These are phyloP conservation scores for Theropithecus gelada DNA, from an alignment of 2,113 vertebrate species.

Conservation along the genomic window DNA sequence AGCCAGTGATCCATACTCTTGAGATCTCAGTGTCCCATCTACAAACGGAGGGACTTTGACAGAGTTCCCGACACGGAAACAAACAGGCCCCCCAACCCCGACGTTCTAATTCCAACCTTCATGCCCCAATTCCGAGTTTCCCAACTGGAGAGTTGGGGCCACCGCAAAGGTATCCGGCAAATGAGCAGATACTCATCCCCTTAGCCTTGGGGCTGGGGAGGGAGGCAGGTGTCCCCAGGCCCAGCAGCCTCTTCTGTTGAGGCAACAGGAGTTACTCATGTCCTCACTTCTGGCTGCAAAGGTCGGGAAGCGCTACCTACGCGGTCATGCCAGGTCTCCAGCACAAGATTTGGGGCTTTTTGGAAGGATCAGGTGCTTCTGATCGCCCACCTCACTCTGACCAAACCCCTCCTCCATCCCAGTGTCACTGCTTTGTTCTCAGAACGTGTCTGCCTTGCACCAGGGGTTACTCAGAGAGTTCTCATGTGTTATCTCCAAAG, in stretches of 20 bases:
- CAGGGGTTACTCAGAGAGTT: not conserved
- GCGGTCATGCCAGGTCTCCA: not conserved
- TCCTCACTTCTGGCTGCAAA: too few species aligned
- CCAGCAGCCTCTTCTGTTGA: not conserved
- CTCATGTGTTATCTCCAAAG: not conserved
- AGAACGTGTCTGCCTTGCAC: not conserved
- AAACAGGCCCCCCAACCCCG: not conserved
- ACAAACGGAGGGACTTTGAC: not conserved
- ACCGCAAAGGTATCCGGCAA: not conserved
- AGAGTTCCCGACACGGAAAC: not conserved
- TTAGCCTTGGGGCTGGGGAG: not conserved
- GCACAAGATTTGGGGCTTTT: not conserved
- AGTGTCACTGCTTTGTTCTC: not conserved
- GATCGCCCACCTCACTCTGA: not conserved
- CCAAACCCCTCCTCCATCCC: not conserved
- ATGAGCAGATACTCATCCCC: too few species aligned
- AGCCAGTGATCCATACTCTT: not conserved
- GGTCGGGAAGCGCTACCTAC: not conserved
- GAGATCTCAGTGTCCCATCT: not conserved
- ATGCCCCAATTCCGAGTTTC: not conserved
- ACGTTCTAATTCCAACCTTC: not conserved
- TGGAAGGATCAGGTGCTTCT: not conserved
- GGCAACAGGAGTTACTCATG: too few species aligned
- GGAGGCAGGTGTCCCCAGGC: not conserved
- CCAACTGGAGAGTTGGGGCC: not conserved